A percentile compares a stretch with the other conserved stretches of the same genome.
phyloP scores from a whole-genome alignment of 2,797 vertebrate genomes.

The Gambusia yucatana region DNA sequence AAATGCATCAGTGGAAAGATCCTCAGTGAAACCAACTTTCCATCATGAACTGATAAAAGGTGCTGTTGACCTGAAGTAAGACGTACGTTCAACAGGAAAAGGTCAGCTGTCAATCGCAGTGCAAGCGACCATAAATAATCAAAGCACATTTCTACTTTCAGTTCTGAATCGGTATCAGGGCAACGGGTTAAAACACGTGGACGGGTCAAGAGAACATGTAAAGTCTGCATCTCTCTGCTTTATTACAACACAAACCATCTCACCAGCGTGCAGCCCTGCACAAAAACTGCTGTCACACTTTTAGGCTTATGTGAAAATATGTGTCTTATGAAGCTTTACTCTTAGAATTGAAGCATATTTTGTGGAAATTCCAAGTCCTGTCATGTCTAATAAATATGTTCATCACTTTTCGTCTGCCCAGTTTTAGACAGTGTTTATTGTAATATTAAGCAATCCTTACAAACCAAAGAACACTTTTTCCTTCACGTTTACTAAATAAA shows the following conservation, averaged over 20 bases:
- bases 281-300: not conserved
- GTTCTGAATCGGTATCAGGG: not conserved
- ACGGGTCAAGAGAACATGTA: not conserved
- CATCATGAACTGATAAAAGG: slow-evolving; percentile 46
- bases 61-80: slow-evolving; percentile 28
- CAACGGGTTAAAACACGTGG: not conserved
- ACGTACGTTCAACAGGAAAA: not conserved
- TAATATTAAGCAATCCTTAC: not conserved
- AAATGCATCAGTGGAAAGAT: slow-evolving; percentile 68
- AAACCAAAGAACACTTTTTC: not conserved
- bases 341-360: not conserved
- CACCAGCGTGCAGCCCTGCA: not conserved
- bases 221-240: not conserved
- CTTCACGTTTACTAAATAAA: not conserved
- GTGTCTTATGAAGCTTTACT: not conserved
- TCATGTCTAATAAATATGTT: not conserved
- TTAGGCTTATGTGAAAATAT: not conserved
- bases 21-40: slow-evolving; percentile 51
- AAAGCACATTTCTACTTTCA: not conserved
- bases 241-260: not conserved
- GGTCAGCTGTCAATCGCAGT: slow-evolving; percentile 2
- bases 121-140: not conserved
- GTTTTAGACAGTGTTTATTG: not conserved
- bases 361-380: not conserved
- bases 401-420: not conserved